Conservation (phyloP, 2,888 invertebrate species). For the Drosophila rubida region DNA sequence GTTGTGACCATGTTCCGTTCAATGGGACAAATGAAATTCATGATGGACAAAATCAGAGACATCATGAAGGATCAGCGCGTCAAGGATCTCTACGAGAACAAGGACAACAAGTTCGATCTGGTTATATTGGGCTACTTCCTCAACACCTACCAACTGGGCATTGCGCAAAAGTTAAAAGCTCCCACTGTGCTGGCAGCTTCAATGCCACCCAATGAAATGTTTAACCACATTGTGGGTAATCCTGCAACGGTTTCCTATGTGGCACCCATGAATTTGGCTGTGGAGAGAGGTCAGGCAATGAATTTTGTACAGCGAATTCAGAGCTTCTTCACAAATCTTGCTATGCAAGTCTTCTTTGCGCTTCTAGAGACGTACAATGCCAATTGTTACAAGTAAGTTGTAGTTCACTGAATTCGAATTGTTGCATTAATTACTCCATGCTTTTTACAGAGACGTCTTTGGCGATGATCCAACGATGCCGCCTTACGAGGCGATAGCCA, state of each 20-base stretch:
- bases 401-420: background rate
- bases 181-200: slow-evolving; percentile 69
- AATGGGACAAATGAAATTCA: slow-evolving; percentile 40
- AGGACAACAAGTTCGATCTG: slow-evolving; percentile 76
- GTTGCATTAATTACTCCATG: background rate
- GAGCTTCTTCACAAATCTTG: slow-evolving; percentile 36
- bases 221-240: slow-evolving; percentile 69
- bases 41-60: slow-evolving; percentile 63
- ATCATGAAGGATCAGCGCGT: slow-evolving; percentile 61
- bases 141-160: slow-evolving; percentile 76
- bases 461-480: slow-evolving; percentile 69
- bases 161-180: slow-evolving; percentile 77
- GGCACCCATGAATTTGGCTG: slow-evolving; percentile 43
- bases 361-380: slow-evolving; percentile 17
- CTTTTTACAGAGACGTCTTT: slow-evolving; percentile 41
- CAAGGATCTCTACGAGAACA: slow-evolving; percentile 68
- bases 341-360: slow-evolving; percentile 10
- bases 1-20: slow-evolving; percentile 17
- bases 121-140: slow-evolving; percentile 79
- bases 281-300: slow-evolving; percentile 47
- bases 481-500: slow-evolving; percentile 57
- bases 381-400: slow-evolving; percentile 47
- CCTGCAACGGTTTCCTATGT: slow-evolving; percentile 69
- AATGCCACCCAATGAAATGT: slow-evolving; percentile 50
- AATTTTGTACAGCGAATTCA: slow-evolving; percentile 55